Conservation (phyloP, 2,797 vertebrate genomes). For the Sebastes paucispinis region DNA sequence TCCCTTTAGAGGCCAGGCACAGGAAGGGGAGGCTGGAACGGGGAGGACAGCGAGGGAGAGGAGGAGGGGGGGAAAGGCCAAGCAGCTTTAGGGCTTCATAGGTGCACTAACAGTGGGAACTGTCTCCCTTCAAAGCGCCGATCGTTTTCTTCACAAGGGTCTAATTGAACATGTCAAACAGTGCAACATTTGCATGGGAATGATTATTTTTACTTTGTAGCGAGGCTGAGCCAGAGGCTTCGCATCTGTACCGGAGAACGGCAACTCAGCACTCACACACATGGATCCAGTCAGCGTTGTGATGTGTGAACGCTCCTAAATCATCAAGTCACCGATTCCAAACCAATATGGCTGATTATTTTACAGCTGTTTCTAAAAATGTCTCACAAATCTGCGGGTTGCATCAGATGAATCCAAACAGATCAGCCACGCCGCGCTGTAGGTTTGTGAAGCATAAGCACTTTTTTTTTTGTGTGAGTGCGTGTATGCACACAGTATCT, state of each 20-base stretch:
- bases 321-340: conserved; percentile 6
- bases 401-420: not conserved
- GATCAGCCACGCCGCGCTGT: conserved; percentile 4
- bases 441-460: conserved; percentile 38
- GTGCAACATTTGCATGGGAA: conserved; percentile 59
- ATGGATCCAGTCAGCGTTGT: not conserved
- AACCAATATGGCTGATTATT: conserved; percentile 23
- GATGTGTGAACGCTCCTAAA: not conserved
- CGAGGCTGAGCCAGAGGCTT: conserved; percentile 34
- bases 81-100: conserved; percentile 59
- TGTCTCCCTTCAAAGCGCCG: conserved; percentile 61
- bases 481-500: conserved; percentile 41
- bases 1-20: conserved; percentile 56
- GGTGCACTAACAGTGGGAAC: conserved; percentile 68
- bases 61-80: conserved; percentile 38
- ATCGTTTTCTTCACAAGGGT: conserved; percentile 68
- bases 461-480: conserved; percentile 6
- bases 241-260: conserved; percentile 11
- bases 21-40: conserved; percentile 47
- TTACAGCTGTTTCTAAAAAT: conserved; percentile 14
- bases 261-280: not conserved
- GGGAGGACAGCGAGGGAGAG: conserved; percentile 40
- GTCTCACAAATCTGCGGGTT: not conserved
- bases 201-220: conserved; percentile 60
- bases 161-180: conserved; percentile 70